These are phyloP conservation scores for Campoletis sonorensis DNA, from an alignment of 1,140 invertebrate genomes.

Conservation along the genomic window DNA sequence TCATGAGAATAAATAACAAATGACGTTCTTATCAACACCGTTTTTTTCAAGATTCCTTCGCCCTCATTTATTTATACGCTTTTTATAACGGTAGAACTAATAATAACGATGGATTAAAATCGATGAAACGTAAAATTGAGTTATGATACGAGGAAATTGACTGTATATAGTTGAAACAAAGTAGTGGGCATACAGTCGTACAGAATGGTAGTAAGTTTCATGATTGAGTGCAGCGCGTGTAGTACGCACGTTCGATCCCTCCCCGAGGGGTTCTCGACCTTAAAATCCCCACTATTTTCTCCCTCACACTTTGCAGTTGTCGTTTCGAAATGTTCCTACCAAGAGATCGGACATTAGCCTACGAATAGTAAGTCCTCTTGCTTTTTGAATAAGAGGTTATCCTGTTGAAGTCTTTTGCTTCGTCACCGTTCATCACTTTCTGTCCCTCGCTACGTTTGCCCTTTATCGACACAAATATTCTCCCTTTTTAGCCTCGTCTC, in stretches of 20 bases:
- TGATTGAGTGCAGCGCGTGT: not conserved
- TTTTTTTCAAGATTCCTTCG: too few relatives aligned
- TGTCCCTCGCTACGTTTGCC: not conserved
- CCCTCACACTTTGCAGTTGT: not conserved
- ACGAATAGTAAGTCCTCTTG: conserved; percentile 49
- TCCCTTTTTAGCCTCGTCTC: not conserved
- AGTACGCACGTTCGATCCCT: conserved; percentile 34
- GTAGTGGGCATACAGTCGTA: not conserved
- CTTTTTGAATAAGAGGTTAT: conserved; percentile 45
- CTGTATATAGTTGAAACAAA: not conserved
- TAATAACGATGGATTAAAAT: too few relatives aligned
- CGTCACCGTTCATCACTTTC: not conserved
- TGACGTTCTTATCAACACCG: too few relatives aligned
- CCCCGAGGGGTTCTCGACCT: conserved; percentile 32
- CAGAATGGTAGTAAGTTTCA: conserved; percentile 2
- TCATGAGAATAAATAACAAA: too few relatives aligned
- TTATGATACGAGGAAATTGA: not conserved
- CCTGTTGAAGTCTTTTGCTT: conserved; percentile 20
- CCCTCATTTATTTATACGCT: too few relatives aligned
- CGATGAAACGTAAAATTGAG: not conserved
- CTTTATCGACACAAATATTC: conserved; percentile 10
- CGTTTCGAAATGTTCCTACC: conserved; percentile 21
- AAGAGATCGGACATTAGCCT: conserved; percentile 54
- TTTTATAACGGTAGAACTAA: too few relatives aligned
- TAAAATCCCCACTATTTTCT: conserved; percentile 32